These are phyloP conservation scores for Antechinus stuartii DNA, from an alignment of 2,113 vertebrate species.

Conservation along the genomic window DNA sequence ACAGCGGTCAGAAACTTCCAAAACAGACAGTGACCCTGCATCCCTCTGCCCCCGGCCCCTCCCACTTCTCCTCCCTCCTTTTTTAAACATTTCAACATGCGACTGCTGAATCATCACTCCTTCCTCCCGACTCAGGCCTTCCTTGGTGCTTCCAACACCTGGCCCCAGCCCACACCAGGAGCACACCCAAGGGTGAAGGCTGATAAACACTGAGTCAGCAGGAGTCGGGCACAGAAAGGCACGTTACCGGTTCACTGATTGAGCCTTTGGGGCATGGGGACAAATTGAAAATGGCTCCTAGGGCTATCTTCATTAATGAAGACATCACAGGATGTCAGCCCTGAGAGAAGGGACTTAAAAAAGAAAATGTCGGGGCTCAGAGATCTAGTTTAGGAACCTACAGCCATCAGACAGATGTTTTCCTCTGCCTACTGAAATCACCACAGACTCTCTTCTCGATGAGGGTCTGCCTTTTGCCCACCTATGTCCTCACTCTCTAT, in stretches of 20 bases:
- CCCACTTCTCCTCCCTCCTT: background rate
- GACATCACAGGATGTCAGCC: background rate
- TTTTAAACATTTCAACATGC: background rate
- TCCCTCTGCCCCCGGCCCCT: background rate
- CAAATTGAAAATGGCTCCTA: background rate
- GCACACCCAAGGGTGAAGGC: background rate
- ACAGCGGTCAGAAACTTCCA: background rate
- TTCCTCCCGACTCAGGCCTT: background rate
- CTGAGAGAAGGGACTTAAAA: background rate
- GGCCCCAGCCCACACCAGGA: background rate
- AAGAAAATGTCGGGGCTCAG: background rate
- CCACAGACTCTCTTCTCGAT: background rate
- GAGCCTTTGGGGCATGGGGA: background rate
- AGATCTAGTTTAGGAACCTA: background rate
- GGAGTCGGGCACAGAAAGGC: background rate
- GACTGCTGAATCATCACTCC: background rate
- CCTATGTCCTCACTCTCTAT: background rate
- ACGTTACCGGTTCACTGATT: background rate
- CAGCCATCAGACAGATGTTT: background rate
- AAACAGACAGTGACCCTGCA: background rate
- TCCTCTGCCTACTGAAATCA: background rate
- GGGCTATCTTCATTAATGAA: background rate
- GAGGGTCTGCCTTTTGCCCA: background rate
- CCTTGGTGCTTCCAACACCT: background rate
- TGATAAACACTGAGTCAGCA: constrained; percentile 8